These are phyloP conservation scores for Brachyrhaphis roseni DNA, from an alignment of 2,797 vertebrate species.

Conservation along the genomic window DNA sequence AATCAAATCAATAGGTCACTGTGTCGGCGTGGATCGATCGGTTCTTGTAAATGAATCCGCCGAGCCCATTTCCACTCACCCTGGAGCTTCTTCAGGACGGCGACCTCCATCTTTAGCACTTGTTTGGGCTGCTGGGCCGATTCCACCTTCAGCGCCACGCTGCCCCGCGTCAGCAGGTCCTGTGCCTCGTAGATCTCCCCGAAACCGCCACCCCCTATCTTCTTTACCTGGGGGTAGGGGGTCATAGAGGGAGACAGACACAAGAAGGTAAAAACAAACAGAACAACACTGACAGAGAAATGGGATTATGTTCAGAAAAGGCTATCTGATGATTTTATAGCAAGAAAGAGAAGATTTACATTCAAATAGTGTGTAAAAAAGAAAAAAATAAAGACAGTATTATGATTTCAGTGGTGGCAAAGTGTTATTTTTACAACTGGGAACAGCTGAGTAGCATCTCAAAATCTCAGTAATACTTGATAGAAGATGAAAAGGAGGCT, in stretches of 20 bases:
- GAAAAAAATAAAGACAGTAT: background rate
- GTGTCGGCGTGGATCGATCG: slow-evolving; percentile 19
- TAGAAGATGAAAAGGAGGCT: too few species aligned
- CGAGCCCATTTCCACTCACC: slow-evolving; percentile 81
- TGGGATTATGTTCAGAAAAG: background rate
- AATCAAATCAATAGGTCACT: slow-evolving; percentile 30
- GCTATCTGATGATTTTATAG: background rate
- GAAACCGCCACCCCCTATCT: slow-evolving; percentile 98
- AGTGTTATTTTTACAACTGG: background rate
- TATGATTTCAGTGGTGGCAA: background rate
- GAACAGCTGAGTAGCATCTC: background rate
- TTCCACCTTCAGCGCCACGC: slow-evolving; percentile 96
- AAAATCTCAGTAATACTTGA: background rate
- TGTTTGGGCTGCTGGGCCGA: slow-evolving; percentile 99
- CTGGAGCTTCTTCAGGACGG: slow-evolving; percentile 98
- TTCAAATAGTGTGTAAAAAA: background rate
- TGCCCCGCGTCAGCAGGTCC: slow-evolving; percentile 92
- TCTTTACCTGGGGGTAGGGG: slow-evolving; percentile 83
- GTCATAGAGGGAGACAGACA: background rate
- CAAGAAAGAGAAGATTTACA: background rate
- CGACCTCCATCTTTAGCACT: slow-evolving; percentile 99
- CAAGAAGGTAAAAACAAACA: background rate
- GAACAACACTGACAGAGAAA: background rate
- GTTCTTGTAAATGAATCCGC: slow-evolving; percentile 45
- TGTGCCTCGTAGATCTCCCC: slow-evolving; percentile 99